Conservation (phyloP, 2,888 invertebrate species). For the Netelia virgata region DNA sequence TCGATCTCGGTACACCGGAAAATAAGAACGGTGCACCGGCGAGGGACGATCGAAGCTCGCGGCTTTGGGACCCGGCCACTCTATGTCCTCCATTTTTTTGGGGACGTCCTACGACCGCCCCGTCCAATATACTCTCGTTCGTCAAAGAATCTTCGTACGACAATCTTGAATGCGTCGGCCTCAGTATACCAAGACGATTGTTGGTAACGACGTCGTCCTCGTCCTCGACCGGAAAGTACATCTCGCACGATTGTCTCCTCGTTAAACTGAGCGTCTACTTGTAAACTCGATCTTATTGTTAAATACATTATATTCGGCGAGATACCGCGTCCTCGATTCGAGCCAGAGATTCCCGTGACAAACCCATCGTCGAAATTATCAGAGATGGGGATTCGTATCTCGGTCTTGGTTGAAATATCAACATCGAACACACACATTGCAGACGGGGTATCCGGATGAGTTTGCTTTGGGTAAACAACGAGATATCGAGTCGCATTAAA, state of each 20-base stretch:
- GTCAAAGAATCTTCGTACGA: slow-evolving; percentile 73
- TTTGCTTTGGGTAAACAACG: no score
- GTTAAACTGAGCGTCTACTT: slow-evolving; percentile 83
- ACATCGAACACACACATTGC: no score
- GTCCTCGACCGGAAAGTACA: slow-evolving; percentile 74
- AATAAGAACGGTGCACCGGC: slow-evolving; percentile 29
- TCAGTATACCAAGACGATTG: slow-evolving; percentile 81
- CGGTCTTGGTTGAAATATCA: no score
- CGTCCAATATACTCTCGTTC: not conserved
- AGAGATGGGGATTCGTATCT: no score
- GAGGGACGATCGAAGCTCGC: slow-evolving; percentile 78
- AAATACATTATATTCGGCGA: not conserved
- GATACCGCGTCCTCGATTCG: not conserved
- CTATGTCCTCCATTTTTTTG: slow-evolving; percentile 84
- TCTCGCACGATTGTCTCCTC: slow-evolving; percentile 80
- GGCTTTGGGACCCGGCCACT: slow-evolving; percentile 83
- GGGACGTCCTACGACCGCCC: slow-evolving; percentile 79
- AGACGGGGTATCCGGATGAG: no score
- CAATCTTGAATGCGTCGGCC: slow-evolving; percentile 84
- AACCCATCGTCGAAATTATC: no score
- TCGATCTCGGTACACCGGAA: slow-evolving; percentile 72
- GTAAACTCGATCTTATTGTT: slow-evolving; percentile 70
- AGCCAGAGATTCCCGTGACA: no score
- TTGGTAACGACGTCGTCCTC: slow-evolving; percentile 63
- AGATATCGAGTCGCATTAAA: no score